Base-by-base conservation (phyloP, 1,140 invertebrate genomes). In the Drosophila aff. region DNA sequence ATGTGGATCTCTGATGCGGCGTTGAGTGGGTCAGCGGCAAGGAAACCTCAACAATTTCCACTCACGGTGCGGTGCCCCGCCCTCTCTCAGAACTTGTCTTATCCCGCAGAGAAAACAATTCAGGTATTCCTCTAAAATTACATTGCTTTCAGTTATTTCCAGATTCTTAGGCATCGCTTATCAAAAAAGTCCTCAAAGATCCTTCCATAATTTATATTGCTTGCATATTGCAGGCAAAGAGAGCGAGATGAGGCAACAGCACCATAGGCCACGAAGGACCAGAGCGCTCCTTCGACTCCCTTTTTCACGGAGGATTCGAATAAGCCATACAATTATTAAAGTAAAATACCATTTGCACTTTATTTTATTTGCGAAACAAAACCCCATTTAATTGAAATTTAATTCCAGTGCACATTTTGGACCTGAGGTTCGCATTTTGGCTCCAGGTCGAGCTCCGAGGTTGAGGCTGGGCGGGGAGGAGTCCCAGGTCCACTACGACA, bases 41-140 rank as follows among this genome's bases (percentile, higher is more conserved):
- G 75, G 75, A 77, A 81, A 81, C 71, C 78, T 76, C 72, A 81
- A 71, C 59, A 81, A 81, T 76, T 81, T 81, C 78, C 78, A 81
- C 80, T 87, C 71, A 86, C 82, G 82, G 71, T 83, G 72, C 46
- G 58, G 63, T 47, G 61, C 44, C 50, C 68, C 50, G 60, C 47
- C 21, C 55, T 46, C 40, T 26, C n/a, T 55, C 40, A 26, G n/a
- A 53, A 4, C 31, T 47, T 43, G 15, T 66, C 63, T 55, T 64
- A 26, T 18, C 26, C 3, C 9, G 49, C 49, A 63, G 23, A 18
- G 61, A 15, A n/a, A 63, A 59, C 9, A 52, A 53, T 16, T 9
- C 2, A 21, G 1, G 50, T 7, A 4, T 15, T 13, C 10, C 3
- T 5, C 21, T 7, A 2, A 26, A 26, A 41, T 13, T 38, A 38